Conservation (phyloP, 2,888 invertebrate species). For the Protodeltote pygarga region DNA sequence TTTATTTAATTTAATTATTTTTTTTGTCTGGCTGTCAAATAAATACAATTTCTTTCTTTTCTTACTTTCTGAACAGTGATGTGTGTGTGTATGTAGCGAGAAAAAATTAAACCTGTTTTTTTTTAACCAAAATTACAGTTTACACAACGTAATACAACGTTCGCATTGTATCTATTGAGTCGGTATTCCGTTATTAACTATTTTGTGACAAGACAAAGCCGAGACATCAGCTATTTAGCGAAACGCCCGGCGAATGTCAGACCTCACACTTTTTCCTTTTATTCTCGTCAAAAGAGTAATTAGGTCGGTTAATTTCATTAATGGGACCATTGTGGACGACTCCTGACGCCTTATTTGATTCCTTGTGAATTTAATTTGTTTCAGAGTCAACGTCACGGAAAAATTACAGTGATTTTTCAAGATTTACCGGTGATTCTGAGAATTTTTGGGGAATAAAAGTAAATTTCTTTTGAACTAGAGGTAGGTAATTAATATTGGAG, state of each 20-base stretch:
- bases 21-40: no score
- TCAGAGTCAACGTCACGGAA: constrained; percentile 34
- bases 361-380: constrained; percentile 53
- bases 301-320: constrained; percentile 75
- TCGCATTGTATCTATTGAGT: no score
- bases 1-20: no score
- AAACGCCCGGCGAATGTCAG: constrained; percentile 37
- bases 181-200: neutral
- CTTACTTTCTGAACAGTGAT: no score
- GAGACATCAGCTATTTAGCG: constrained; percentile 24
- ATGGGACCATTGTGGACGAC: constrained; percentile 65
- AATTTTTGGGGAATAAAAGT: neutral
- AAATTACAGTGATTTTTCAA: constrained; percentile 36
- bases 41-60: no score
- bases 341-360: constrained; percentile 68
- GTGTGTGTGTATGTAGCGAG: no score
- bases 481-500: no score
- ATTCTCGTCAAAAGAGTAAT: constrained; percentile 68
- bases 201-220: constrained; percentile 19
- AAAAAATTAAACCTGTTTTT: no score
- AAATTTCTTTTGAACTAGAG: neutral
- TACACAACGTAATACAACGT: no score
- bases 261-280: constrained; percentile 35
- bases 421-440: constrained; percentile 15
- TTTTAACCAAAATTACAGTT: no score